Conservation (phyloP, 2,797 vertebrate species). For the Picus viridis region DNA sequence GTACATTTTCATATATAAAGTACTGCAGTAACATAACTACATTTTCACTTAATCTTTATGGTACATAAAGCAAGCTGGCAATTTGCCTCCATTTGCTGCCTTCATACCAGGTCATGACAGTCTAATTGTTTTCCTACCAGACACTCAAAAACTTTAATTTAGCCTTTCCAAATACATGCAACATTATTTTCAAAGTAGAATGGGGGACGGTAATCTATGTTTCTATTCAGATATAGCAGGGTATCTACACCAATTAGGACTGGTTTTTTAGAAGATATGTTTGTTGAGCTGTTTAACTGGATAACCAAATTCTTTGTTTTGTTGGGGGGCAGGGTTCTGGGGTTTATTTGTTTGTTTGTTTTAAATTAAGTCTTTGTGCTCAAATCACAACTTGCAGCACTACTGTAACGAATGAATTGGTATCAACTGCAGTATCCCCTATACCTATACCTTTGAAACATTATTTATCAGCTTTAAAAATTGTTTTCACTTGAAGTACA, state of each 20-base stretch:
- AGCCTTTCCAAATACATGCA: background rate
- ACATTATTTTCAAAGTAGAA: background rate
- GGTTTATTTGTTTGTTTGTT: no score
- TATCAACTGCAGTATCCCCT: background rate
- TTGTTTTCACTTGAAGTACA: background rate
- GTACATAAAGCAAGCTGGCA: background rate
- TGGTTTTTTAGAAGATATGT: background rate
- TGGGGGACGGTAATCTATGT: no score
- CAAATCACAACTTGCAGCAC: background rate
- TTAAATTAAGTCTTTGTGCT: background rate
- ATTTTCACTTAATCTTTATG: background rate
- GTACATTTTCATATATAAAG: background rate
- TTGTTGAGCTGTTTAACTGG: background rate
- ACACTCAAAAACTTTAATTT: background rate
- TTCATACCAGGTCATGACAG: background rate
- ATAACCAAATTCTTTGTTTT: background rate
- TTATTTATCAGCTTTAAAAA: slow-evolving; percentile 16
- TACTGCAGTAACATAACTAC: background rate
- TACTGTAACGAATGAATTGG: background rate
- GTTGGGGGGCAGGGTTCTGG: no score
- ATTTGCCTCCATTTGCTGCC: background rate
- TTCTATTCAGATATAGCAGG: background rate
- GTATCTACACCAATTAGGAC: background rate
- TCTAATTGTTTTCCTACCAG: background rate
- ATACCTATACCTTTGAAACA: background rate